A percentile compares a stretch with the other conserved stretches of the same genome.
Conservation (phyloP, 2,113 vertebrate species). For the Eupsittula cactorum region DNA sequence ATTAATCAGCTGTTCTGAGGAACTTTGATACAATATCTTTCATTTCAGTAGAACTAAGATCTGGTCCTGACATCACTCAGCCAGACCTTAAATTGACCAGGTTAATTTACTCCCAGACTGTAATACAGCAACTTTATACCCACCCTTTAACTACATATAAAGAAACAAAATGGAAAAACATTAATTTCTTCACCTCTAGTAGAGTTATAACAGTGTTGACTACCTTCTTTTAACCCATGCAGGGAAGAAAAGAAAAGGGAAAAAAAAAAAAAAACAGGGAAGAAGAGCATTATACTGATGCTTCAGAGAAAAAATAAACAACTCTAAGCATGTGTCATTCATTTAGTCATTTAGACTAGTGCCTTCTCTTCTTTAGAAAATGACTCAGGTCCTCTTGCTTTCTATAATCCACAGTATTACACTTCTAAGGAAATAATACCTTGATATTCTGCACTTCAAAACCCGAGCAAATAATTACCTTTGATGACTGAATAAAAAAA, state of each 20-base stretch:
- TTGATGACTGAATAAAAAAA: background rate
- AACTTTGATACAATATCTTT: background rate
- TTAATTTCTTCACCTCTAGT: constrained; percentile 11
- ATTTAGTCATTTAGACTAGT: constrained; percentile 8
- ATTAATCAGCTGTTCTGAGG: background rate
- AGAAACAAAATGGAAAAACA: background rate
- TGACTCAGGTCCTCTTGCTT: constrained; percentile 42
- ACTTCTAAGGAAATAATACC: constrained; percentile 59
- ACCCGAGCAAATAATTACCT: constrained; percentile 61
- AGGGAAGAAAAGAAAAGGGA: background rate
- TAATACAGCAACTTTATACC: constrained; percentile 37
- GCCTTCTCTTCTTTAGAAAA: constrained; percentile 51
- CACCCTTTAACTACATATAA: background rate
- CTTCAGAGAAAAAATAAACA: background rate
- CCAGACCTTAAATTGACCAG: constrained; percentile 1
- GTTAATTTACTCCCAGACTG: constrained; percentile 5
- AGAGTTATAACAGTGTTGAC: constrained; percentile 17
- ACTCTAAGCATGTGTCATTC: background rate
- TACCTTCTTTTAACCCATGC: constrained; percentile 51
- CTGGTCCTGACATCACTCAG: background rate
- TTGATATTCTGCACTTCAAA: constrained; percentile 69
- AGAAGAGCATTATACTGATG: background rate
- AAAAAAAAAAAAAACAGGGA: background rate
- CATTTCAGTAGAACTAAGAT: background rate
- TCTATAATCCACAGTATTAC: constrained; percentile 19